Conservation (phyloP, 2,113 vertebrate species). For the Eretmodus cyanostictus region DNA sequence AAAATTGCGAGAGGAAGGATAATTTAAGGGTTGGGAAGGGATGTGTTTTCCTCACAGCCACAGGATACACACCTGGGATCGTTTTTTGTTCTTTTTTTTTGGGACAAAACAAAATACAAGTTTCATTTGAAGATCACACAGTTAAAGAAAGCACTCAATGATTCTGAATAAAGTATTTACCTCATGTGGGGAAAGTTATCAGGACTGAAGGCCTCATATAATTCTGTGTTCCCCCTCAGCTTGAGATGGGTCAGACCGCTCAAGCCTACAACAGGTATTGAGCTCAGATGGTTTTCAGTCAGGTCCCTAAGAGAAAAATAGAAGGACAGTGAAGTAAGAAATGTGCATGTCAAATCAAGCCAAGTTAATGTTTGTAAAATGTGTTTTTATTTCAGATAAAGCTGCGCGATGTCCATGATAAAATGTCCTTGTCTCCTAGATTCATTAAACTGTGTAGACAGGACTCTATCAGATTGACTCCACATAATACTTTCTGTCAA, state of each 20-base stretch:
- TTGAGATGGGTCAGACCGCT: conserved; percentile 85
- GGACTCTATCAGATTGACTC: neutral
- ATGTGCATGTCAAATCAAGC: neutral
- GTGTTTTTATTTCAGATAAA: conserved; percentile 4
- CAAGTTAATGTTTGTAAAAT: neutral
- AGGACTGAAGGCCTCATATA: conserved; percentile 81
- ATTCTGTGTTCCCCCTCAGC: conserved; percentile 82
- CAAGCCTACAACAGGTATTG: conserved; percentile 80
- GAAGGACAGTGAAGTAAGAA: neutral
- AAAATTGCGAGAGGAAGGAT: neutral
- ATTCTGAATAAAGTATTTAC: conserved; percentile 54
- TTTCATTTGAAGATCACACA: neutral
- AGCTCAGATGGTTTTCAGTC: conserved; percentile 79
- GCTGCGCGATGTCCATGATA: neutral
- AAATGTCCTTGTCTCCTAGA: neutral
- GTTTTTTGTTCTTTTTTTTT: neutral
- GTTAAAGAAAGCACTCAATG: neutral
- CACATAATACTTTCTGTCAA: conserved; percentile 12
- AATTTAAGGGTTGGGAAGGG: conserved; percentile 15
- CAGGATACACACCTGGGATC: conserved; percentile 33
- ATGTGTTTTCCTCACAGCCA: conserved; percentile 8
- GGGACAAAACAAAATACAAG: neutral
- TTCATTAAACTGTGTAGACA: conserved; percentile 4
- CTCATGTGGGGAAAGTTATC: conserved; percentile 89
- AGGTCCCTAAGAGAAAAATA: conserved; percentile 75